These are phyloP conservation scores for Alligator mississippiensis DNA, from an alignment of 2,113 vertebrate genomes.

Conservation along the genomic window DNA sequence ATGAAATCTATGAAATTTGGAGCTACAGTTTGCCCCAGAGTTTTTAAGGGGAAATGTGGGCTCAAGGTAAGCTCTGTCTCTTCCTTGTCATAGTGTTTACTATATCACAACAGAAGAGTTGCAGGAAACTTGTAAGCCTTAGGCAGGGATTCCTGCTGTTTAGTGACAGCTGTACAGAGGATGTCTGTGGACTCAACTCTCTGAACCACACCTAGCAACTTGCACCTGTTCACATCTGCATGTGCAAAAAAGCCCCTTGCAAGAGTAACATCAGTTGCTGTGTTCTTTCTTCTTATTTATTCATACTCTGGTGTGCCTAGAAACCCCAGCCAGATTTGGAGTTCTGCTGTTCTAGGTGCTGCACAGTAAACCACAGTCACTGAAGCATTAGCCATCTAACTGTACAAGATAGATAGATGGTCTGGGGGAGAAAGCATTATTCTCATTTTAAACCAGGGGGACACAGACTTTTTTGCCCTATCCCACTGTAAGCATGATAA, in stretches of 20 bases:
- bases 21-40: background rate
- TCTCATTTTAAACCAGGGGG: background rate
- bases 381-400: background rate
- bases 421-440: background rate
- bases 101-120: background rate
- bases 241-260: background rate
- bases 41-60: background rate
- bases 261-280: background rate
- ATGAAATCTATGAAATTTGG: too few relatives aligned
- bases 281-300: background rate
- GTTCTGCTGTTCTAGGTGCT: background rate
- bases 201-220: background rate
- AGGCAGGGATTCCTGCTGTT: too few relatives aligned
- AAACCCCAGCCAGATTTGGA: background rate
- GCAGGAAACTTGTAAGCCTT: too few relatives aligned
- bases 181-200: background rate
- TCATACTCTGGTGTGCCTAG: background rate
- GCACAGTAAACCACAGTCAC: background rate
- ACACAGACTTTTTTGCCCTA: background rate
- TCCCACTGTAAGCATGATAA: background rate
- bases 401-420: background rate
- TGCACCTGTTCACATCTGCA: background rate
- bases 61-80: background rate
- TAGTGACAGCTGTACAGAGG: too few relatives aligned
- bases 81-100: background rate